Evolutionary conservation across 2,113 vertebrate species (phyloP).

Genomic region (Cyanoliseus patagonus): DNA sequence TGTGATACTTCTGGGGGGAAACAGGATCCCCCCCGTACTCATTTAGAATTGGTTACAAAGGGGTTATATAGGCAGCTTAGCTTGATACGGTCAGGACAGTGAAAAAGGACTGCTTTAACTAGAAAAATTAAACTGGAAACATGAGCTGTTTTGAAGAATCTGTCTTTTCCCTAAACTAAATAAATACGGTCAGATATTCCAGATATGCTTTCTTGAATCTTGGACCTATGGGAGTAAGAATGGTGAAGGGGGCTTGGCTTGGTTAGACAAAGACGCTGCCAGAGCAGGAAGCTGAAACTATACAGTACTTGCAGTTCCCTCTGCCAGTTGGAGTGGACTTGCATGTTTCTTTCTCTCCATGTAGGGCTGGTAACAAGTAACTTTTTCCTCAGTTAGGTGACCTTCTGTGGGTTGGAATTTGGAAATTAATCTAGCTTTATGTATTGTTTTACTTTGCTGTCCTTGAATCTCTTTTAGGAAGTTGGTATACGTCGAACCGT

Average conservation of each 20-base stretch:
- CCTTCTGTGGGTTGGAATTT: neutral
- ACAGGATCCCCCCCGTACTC: neutral
- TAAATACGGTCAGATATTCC: neutral
- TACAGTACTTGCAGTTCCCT: neutral
- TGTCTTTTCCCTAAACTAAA: neutral
- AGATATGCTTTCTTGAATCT: neutral
- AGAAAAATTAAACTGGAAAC: neutral
- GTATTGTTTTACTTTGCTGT: neutral
- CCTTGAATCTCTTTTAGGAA: neutral
- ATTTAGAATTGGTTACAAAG: neutral
- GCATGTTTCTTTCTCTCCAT: neutral
- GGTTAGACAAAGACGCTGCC: neutral
- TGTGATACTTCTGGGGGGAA: neutral
- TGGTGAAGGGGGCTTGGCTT: neutral
- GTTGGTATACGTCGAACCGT: neutral
- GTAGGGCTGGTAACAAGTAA: neutral
- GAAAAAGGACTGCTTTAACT: neutral
- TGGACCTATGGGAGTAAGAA: neutral
- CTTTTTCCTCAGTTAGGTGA: neutral
- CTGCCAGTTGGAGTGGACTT: neutral
- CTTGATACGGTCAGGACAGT: neutral
- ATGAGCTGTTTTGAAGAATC: neutral
- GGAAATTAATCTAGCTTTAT: neutral
- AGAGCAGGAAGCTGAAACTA: neutral
- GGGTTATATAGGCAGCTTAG: neutral